Evolutionary conservation across 2,797 vertebrate genomes (phyloP).

Genomic region (Cottoperca gobio): DNA sequence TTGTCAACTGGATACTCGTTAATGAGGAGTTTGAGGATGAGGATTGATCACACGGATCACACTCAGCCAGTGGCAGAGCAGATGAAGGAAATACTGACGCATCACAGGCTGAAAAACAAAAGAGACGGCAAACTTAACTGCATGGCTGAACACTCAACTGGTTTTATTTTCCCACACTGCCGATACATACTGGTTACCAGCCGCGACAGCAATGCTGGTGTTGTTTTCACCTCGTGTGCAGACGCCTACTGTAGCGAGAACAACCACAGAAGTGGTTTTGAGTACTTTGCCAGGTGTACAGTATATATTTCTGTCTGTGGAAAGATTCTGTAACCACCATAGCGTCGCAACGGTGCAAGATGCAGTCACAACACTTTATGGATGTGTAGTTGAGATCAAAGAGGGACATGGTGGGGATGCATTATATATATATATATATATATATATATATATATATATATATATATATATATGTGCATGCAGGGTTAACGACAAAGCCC

Average conservation of each 20-base stretch:
- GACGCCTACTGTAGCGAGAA: too few species aligned
- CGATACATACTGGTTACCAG: neutral
- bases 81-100: neutral
- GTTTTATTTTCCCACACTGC: slow-evolving; percentile 18
- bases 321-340: too few species aligned
- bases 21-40: neutral
- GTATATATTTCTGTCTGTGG: too few species aligned
- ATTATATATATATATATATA: slow-evolving; percentile 13
- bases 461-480: slow-evolving; percentile 2
- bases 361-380: too few species aligned
- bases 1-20: neutral
- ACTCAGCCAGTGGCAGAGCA: too few species aligned
- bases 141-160: slow-evolving; percentile 3
- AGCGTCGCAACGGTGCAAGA: too few species aligned
- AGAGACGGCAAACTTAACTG: neutral
- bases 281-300: too few species aligned
- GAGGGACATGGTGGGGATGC: slow-evolving; percentile 12
- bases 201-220: too few species aligned
- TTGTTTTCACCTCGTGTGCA: too few species aligned
- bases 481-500: slow-evolving; percentile 2
- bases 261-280: too few species aligned
- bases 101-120: slow-evolving; percentile 17
- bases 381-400: too few species aligned
- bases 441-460: too few species aligned
- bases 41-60: neutral